Evolutionary conservation across 1,140 invertebrate species (phyloP), one percentile per base, ranked within the genome.

Genomic region (Hylyphantes graminicola): DNA sequence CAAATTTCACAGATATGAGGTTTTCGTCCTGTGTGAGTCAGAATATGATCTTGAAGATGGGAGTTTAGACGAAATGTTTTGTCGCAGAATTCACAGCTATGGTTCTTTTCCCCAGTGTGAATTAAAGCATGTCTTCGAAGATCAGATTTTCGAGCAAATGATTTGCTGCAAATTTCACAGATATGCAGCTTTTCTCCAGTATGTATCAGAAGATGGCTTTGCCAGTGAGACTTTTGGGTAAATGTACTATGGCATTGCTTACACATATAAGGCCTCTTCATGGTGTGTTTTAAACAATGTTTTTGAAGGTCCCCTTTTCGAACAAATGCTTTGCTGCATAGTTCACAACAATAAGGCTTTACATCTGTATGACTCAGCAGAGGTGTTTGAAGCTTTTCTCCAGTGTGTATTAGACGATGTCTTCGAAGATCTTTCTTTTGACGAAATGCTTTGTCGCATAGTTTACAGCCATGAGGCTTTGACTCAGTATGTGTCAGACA

Each of bases 1-100:
- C 65, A 67, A 7, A 67, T 15, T 7, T 67, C 65, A 48, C 65
- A 67, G 50, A 19, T 15, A 67, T 67, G 50, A 67, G 65, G 35
- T 35, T 35, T 35, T 5, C 5, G 35, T 35, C 35, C 35, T 35
- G 35, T 35, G 35, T 35, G 35, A 2, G 35, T 35, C 35, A 35
- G 35, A 35, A 35, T 35, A 35, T 35, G 35, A 35, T 35, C 35
- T 35, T 35, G 35, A 35, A 35, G 35, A 35, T 35, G 35, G 35
- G 35, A 35, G 1, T 35, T 35, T 35, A 35, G 35, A 35, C 35
- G 35, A 35, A 35, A 35, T 35, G 35, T 35, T 35, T 35, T 35
- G 35, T 35, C 35, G 35, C 35, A 35, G 35, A 35, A 35, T 35
- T 35, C 35, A 35, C 35, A 35, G 35, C 35, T 35, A 35, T 35